Evolutionary conservation across 2,888 invertebrate genomes (phyloP), one percentile per base, ranked within the genome.

Genomic region (Mycogona germanica): DNA sequence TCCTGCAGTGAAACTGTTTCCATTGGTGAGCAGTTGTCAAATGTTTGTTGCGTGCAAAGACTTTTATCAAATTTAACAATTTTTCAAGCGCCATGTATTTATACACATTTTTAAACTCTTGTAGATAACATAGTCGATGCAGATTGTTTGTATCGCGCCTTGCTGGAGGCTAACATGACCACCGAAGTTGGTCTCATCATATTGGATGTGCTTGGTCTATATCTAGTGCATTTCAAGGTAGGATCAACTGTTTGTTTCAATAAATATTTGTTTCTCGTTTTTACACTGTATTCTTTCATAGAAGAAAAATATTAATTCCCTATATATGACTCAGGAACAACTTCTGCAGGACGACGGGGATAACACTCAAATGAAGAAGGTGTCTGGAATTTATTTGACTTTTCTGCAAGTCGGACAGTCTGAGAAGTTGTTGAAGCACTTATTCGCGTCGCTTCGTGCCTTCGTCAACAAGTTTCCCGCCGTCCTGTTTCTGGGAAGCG

Each of bases 381-480:
- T 93, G 23, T 86, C 92, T 46, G 82, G 83, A 58, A 82, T 95
- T 35, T 89, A 91, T 67, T 70, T 95, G 51, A 79, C 82, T n/a
- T 82, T 92, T 62, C 75, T 95, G 51, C 85, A 87, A 70, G 77
- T 84, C 40, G 87, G 89, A 2, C 95, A 95, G 67, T 92, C 93
- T 44, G 95, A 96, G 69, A 80, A 78, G 2, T 73, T 96, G 44
- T 83, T 91, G 62, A 83, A 84, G 63, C 95, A 96, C 65, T 81
- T 92, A 21, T 93, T 96, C 69, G 92, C 92, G 2, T 85, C 91
- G 0, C 72, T 96, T 47, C 76, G 95, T 60, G 85, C 89, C 0
- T 95, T 93, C 66, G 85, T 96, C 55, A 92, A 89, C 68, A 85
- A 88, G 70, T 89, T 87, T 67, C 84, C 88, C 0, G 75, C 80